These are phyloP conservation scores for Heliconius himera DNA, from an alignment of 1,140 invertebrate species.

Conservation along the genomic window DNA sequence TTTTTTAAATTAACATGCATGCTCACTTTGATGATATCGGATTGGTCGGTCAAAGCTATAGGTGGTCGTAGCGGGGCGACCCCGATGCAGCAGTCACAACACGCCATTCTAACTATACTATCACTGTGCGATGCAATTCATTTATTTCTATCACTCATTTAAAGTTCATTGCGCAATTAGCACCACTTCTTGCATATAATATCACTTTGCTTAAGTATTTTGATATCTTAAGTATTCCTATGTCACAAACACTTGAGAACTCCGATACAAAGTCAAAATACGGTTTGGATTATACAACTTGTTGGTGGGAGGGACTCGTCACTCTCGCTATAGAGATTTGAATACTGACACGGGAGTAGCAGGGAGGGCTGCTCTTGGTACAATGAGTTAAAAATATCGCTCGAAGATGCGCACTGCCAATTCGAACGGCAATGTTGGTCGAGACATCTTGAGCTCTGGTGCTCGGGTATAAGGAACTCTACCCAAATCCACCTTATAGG, in stretches of 20 bases:
- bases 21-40: slow-evolving; percentile 90
- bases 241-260: slow-evolving; percentile 32
- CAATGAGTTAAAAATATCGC: slow-evolving; percentile 81
- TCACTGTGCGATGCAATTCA: slow-evolving; percentile 50
- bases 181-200: slow-evolving; percentile 30
- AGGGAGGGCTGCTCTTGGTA: slow-evolving; percentile 69
- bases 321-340: slow-evolving; percentile 71
- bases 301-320: slow-evolving; percentile 44
- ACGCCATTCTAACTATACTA: slow-evolving; percentile 80
- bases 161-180: slow-evolving; percentile 52
- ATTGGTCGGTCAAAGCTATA: slow-evolving; percentile 89
- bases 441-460: slow-evolving; percentile 74
- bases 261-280: background rate
- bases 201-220: slow-evolving; percentile 21
- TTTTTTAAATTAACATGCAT: background rate
- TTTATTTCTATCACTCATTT: slow-evolving; percentile 49
- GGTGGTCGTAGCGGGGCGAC: slow-evolving; percentile 86
- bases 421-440: slow-evolving; percentile 56
- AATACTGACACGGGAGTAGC: slow-evolving; percentile 68
- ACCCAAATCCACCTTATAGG: slow-evolving; percentile 4
- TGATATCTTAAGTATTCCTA: slow-evolving; percentile 26
- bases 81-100: slow-evolving; percentile 85
- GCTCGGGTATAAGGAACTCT: slow-evolving; percentile 58
- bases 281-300: slow-evolving; percentile 34
- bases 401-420: slow-evolving; percentile 80